Base-by-base conservation (phyloP, 2,113 vertebrate species). In the Canis aureus region DNA sequence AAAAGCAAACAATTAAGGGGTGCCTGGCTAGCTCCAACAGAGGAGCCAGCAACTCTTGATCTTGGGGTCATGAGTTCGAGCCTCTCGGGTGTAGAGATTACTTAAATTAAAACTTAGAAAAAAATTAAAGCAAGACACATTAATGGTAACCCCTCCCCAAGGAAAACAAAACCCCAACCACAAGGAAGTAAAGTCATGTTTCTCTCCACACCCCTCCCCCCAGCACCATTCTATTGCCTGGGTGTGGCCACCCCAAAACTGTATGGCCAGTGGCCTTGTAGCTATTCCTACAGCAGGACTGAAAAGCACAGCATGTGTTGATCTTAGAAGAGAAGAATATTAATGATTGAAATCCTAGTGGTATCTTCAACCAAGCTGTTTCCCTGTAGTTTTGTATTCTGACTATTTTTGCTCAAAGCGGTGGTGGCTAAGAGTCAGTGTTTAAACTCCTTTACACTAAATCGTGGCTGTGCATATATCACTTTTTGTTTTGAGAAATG, bases 141-240 rank as follows among this genome's bases (percentile, higher is more conserved):
- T 59, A 59, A 35, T 59, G 38, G 35, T 66, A 95, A 51, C 38
- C 38, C 32, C 19, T 57, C n/a, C 19, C 60, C 27, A 22, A 29
- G 23, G 35, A 88, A 53, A 74, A 57, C 23, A 32, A 57, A 83
- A 71, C n/a, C 38, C 22, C 43, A 78, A 32, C n/a, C 8, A 20
- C n/a, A 78, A 91, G 57, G 94, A 97, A 93, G 57, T 87, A 57
- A 79, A 66, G 20, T 83, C n/a, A 82, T 38, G 17, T 35, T 62
- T 85, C 53, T 38, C 57, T 29, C 66, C 29, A 25, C 7, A 3
- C 16, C 16, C 62, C 43, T 57, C 64, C 51, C 49, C 35, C 53
- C 60, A n/a, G 11, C 20, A 59, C 55, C 13, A 20, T 27, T 23
- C 22, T 59, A 8, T 8, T 9, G 57, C 85, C 35, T 59, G 23